Evolutionary conservation across 2,113 vertebrate genomes (phyloP).

Genomic region (Acinonyx jubatus): DNA sequence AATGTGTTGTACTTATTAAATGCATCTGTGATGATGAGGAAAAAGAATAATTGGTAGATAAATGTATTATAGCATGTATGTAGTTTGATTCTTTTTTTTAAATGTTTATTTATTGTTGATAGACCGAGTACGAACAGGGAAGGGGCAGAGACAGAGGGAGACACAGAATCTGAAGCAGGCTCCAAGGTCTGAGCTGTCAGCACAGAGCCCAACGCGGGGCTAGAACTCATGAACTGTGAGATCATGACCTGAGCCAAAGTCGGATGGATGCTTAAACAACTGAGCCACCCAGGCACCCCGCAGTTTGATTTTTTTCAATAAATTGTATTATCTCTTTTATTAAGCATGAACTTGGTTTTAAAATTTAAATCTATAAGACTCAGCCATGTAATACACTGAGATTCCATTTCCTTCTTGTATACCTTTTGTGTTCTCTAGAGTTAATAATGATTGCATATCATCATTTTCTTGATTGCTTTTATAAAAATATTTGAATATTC

Average conservation of each 20-base stretch:
- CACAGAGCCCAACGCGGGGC: too few relatives aligned
- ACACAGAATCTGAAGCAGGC: too few relatives aligned
- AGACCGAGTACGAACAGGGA: too few relatives aligned
- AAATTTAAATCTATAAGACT: background rate
- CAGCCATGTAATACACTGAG: background rate
- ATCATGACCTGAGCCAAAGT: too few relatives aligned
- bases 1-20: slow-evolving; percentile 22
- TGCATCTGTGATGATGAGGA: background rate
- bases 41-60: background rate
- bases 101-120: too few relatives aligned
- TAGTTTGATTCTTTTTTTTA: background rate
- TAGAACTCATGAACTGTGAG: too few relatives aligned
- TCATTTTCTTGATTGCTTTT: background rate
- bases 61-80: background rate
- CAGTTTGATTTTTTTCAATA: background rate
- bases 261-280: too few relatives aligned
- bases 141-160: too few relatives aligned
- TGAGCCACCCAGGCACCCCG: too few relatives aligned
- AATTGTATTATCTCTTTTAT: background rate
- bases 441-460: background rate
- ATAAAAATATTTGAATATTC: slow-evolving; percentile 25
- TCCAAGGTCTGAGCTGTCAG: too few relatives aligned
- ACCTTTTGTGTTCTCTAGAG: background rate
- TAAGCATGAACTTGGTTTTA: background rate
- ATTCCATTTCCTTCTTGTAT: slow-evolving; percentile 2